phyloP scores from a whole-genome alignment of 2,797 vertebrate genomes.

The Lagocephalus sceleratus region DNA sequence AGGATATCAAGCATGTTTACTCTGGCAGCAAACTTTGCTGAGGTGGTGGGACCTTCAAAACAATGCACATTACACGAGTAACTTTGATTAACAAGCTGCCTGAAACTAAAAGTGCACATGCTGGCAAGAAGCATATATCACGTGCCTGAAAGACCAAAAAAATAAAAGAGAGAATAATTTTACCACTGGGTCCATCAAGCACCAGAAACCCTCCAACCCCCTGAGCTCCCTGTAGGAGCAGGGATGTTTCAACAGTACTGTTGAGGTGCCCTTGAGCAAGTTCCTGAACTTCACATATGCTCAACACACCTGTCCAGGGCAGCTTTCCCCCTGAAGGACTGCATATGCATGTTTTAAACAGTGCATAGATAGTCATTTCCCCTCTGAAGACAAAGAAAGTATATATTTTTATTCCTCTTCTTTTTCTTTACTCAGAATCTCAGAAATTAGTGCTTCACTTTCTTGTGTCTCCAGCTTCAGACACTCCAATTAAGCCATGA shows the following conservation, averaged over 20 bases:
- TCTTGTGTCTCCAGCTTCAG: slow-evolving; percentile 54
- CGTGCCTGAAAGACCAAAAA: slow-evolving; percentile 2
- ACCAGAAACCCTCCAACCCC: slow-evolving; percentile 52
- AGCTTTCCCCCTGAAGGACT: too few species aligned
- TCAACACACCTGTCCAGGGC: too few species aligned
- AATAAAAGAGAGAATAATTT: slow-evolving; percentile 48
- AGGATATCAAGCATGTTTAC: slow-evolving; percentile 57
- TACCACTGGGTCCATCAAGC: slow-evolving; percentile 64
- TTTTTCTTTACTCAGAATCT: too few species aligned
- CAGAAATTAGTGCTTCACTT: slow-evolving; percentile 61
- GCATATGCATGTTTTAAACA: too few species aligned
- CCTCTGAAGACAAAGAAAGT: too few species aligned
- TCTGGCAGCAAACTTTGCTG: slow-evolving; percentile 45
- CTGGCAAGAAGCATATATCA: slow-evolving; percentile 1
- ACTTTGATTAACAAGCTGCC: slow-evolving; percentile 20
- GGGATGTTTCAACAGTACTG: too few species aligned
- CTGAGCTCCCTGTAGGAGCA: too few species aligned
- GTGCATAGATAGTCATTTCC: too few species aligned
- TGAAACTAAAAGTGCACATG: background rate
- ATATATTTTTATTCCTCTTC: too few species aligned
- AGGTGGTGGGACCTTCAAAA: slow-evolving; percentile 4
- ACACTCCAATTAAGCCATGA: slow-evolving; percentile 63
- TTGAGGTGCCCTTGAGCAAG: too few species aligned
- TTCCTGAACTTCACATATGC: too few species aligned
- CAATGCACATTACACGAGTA: background rate